Base-by-base conservation (phyloP, 2,797 vertebrate genomes). In the Urocyon cinereoargenteus region DNA sequence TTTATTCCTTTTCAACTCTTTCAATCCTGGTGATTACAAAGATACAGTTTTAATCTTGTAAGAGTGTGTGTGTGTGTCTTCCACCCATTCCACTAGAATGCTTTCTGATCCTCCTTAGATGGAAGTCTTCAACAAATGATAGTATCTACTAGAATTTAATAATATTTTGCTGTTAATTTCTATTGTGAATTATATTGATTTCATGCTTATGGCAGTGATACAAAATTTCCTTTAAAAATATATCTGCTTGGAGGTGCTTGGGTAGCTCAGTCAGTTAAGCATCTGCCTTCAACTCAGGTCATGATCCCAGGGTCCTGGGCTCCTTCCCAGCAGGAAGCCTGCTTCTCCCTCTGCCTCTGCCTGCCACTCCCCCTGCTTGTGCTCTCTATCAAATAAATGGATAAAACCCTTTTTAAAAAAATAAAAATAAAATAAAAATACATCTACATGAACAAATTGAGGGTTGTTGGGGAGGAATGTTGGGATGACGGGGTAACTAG, bases 161-260 rank as follows among this genome's bases (percentile, higher is more conserved):
- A 51, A 66, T 75, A 51, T 6, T 89, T 77, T 77, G 57, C 72
- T 78, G 26, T 53, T 70, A 62, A 81, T 53, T 73, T 53, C n/a
- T 86, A 19, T 86, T 91, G 66, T 95, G 84, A 93, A 34, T 88
- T 91, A 66, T 68, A 18, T 24, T 68, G 24, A 81, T n/a, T 87
- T 93, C 86, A 93, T 55, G 87, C 36, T 87, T 79, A 66, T 5
- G 64, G 28, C 49, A 51, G 18, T 28, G 84, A 89, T 49, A 61
- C 22, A 57, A 36, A 57, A 24, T 83, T 86, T 26, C 24, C 68
- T 94, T 93, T 45, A 83, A 79, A 93, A 95, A 64, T 45, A 40
- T 64, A 96, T 72, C 70, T 72, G 21, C 36, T 34, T 68, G 64
- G 31, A 31, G 15, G 7, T 3, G 2, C 24, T 24, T 62, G 59